Evolutionary conservation across 37 sponge, comb jelly and placozoan species (phyloP).

Genomic region (Mnemiopsis leidyi): DNA sequence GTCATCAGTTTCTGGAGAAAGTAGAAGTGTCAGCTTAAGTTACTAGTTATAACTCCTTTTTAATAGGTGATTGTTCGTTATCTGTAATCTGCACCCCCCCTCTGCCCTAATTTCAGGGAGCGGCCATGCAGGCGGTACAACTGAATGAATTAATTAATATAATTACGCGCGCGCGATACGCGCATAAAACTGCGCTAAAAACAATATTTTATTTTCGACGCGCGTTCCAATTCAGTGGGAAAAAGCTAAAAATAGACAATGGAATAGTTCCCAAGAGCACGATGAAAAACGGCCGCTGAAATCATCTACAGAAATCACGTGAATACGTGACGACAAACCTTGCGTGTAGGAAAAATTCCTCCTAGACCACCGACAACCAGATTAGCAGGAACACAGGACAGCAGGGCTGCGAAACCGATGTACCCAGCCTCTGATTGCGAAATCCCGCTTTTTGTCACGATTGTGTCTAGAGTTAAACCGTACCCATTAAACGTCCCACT

Average conservation of each 20-base stretch:
- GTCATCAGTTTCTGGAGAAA: conserved; percentile 42
- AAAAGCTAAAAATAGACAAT: too few species aligned
- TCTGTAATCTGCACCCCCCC: too few species aligned
- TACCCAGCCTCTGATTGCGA: background rate
- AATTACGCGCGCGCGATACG: background rate
- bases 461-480: background rate
- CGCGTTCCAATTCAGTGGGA: background rate
- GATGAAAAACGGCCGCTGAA: too few species aligned
- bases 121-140: too few species aligned
- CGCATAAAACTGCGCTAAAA: background rate
- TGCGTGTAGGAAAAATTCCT: background rate
- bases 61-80: too few species aligned
- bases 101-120: too few species aligned
- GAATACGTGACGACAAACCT: too few species aligned
- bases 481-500: conserved; percentile 41
- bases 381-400: conserved; percentile 29
- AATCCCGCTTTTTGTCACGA: background rate
- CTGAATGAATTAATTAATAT: too few species aligned
- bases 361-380: conserved; percentile 17
- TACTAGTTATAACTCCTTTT: too few species aligned
- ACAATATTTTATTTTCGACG: background rate
- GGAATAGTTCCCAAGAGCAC: too few species aligned
- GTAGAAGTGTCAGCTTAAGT: too few species aligned
- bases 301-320: too few species aligned
- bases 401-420: conserved; percentile 49